Conservation (phyloP, 2,797 vertebrate genomes). For the Fundulus diaphanus region DNA sequence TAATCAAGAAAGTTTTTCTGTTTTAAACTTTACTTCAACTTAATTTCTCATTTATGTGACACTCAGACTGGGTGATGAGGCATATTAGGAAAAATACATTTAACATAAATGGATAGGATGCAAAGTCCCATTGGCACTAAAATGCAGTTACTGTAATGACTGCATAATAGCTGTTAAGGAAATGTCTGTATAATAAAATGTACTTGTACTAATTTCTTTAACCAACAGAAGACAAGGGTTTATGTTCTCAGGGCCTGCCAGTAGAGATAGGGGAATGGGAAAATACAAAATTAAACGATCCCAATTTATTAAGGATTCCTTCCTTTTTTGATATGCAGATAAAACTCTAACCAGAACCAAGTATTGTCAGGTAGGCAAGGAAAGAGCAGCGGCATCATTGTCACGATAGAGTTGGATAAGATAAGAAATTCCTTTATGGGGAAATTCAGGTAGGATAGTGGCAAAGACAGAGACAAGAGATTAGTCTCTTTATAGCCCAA, state of each 20-base stretch:
- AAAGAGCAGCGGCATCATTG: neutral
- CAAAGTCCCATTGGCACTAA: neutral
- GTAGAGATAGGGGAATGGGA: neutral
- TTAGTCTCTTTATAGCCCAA: too few relatives aligned
- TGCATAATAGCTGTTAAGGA: neutral
- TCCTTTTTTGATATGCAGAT: neutral
- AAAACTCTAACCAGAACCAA: neutral
- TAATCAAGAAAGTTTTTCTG: neutral
- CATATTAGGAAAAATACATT: neutral
- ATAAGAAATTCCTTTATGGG: too few relatives aligned
- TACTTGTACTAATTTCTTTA: neutral
- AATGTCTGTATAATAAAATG: neutral
- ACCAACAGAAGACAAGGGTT: neutral
- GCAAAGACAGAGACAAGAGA: too few relatives aligned
- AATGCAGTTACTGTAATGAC: neutral
- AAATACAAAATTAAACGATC: neutral
- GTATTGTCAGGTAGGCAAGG: neutral
- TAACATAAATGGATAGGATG: neutral
- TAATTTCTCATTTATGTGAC: neutral
- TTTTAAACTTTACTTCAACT: neutral
- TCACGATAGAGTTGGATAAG: neutral
- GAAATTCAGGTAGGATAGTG: too few relatives aligned
- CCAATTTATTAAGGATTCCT: too few relatives aligned
- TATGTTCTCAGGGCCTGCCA: neutral
- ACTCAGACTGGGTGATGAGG: neutral